Evolutionary conservation across 2,797 vertebrate species (phyloP).

Genomic region (Anolis apletophallus): DNA sequence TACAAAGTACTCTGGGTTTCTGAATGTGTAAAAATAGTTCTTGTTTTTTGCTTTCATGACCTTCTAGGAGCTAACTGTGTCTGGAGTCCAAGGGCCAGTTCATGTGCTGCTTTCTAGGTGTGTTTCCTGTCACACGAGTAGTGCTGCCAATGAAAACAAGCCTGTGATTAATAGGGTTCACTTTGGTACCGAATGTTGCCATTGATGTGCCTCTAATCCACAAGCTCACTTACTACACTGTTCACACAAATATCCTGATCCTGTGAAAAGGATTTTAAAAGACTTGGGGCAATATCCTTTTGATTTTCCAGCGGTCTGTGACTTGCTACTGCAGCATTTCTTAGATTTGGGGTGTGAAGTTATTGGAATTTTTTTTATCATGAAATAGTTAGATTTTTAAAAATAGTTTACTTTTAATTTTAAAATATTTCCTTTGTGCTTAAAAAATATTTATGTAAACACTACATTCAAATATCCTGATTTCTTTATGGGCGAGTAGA

Average conservation of each 20-base stretch:
- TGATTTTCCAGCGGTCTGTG: background rate
- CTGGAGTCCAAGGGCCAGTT: background rate
- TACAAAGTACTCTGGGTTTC: too few species aligned
- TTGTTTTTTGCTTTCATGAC: too few species aligned
- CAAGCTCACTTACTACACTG: background rate
- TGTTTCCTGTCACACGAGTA: background rate
- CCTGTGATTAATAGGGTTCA: background rate
- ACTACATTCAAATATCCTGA: too few species aligned
- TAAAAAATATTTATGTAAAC: too few species aligned
- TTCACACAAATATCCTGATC: background rate
- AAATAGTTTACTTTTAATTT: too few species aligned
- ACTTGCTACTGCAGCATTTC: background rate
- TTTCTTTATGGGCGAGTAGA: too few species aligned
- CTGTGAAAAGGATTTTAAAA: background rate
- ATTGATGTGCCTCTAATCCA: background rate
- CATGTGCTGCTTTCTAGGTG: background rate
- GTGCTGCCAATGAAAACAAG: background rate
- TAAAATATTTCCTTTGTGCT: too few species aligned
- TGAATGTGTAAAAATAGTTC: too few species aligned
- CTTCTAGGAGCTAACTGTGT: too few species aligned
- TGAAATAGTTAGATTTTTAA: too few species aligned
- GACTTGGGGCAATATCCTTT: background rate
- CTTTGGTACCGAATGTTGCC: background rate
- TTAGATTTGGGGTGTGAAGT: too few species aligned
- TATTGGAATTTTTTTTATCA: too few species aligned